phyloP scores from a whole-genome alignment of 1,140 invertebrate genomes.

The Campoletis sonorensis region DNA sequence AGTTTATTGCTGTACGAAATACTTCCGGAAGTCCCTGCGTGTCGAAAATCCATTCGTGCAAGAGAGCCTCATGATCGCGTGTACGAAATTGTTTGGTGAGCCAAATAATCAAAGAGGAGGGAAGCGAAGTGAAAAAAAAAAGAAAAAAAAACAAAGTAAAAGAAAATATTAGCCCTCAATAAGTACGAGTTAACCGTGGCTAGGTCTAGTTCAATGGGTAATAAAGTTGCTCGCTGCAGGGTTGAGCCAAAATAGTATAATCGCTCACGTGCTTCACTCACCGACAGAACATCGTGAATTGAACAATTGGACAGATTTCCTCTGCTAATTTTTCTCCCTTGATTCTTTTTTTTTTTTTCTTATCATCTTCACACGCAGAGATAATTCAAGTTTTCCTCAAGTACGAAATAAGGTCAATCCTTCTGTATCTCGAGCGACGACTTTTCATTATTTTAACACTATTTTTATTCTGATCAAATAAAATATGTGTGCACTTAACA shows the following conservation, averaged over 20 bases:
- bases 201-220: constrained; percentile 21
- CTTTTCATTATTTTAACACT: too few relatives aligned
- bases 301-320: background rate
- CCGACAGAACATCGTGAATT: background rate
- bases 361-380: too few relatives aligned
- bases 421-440: too few relatives aligned
- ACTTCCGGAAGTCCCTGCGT: constrained; percentile 17
- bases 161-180: constrained; percentile 2
- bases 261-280: background rate
- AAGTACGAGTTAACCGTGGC: background rate
- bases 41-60: constrained; percentile 10
- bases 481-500: too few relatives aligned
- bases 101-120: background rate
- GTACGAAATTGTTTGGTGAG: constrained; percentile 23
- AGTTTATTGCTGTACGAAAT: background rate
- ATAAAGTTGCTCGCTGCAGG: constrained; percentile 1
- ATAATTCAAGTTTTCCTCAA: too few relatives aligned
- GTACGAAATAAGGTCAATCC: too few relatives aligned
- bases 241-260: constrained; percentile 3
- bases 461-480: too few relatives aligned
- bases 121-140: background rate
- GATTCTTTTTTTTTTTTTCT: background rate
- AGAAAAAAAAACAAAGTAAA: background rate
- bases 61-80: background rate
- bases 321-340: too few relatives aligned